Evolutionary conservation across 2,888 invertebrate species (phyloP).

Genomic region (Hermodice carunculata): DNA sequence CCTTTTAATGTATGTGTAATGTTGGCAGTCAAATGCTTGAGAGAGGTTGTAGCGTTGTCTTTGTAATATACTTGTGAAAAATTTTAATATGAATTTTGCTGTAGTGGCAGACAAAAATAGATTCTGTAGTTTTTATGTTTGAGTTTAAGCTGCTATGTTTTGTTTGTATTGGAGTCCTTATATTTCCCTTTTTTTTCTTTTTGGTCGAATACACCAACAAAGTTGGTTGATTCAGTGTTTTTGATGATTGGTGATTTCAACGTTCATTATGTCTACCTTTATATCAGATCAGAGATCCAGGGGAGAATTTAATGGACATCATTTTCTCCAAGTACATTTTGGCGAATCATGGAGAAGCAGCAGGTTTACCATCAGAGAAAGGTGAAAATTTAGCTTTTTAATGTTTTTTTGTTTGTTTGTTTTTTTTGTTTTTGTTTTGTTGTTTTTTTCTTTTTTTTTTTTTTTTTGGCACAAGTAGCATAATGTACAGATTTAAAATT

Average conservation of each 20-base stretch:
- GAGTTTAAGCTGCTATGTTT: too few species aligned
- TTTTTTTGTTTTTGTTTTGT: not conserved
- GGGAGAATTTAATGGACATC: conserved; percentile 52
- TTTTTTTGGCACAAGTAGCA: too few species aligned
- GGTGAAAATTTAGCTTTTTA: conserved; percentile 37
- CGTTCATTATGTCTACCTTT: conserved; percentile 5
- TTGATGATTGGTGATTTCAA: not conserved
- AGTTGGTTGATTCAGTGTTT: not conserved
- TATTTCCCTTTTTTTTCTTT: too few species aligned
- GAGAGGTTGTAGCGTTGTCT: too few species aligned
- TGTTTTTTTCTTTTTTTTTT: not conserved
- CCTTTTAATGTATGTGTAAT: too few species aligned
- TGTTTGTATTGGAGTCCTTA: too few species aligned
- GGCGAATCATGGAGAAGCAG: conserved; percentile 54
- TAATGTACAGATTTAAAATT: too few species aligned
- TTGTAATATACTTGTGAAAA: too few species aligned
- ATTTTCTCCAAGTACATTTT: conserved; percentile 63
- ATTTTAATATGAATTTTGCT: too few species aligned
- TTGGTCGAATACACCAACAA: not conserved
- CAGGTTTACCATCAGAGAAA: conserved; percentile 56
- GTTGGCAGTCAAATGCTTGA: too few species aligned
- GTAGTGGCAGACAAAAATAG: too few species aligned
- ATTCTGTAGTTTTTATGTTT: too few species aligned
- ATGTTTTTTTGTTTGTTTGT: not conserved
- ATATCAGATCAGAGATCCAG: conserved; percentile 51